Conservation (phyloP, 2,113 vertebrate species). For the Oncorhynchus clarkii region DNA sequence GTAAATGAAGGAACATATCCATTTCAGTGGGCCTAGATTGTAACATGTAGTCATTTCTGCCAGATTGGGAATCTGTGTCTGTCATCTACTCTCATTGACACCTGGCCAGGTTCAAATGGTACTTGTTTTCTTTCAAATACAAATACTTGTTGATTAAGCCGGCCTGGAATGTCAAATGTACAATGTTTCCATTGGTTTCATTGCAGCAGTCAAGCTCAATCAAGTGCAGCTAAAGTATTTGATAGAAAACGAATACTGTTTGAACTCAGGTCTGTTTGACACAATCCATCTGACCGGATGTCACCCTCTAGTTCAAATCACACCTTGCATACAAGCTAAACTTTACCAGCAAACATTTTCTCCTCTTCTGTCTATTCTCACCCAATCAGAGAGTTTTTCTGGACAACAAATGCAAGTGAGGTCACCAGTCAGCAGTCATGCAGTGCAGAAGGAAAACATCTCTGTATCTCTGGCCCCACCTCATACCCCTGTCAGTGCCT, state of each 20-base stretch:
- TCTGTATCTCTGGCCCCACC: conserved; percentile 66
- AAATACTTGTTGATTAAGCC: too few species aligned
- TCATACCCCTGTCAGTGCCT: conserved; percentile 78
- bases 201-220: too few species aligned
- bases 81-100: not conserved
- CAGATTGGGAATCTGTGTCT: not conserved
- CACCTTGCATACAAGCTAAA: too few species aligned
- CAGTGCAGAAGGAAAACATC: conserved; percentile 61
- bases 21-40: not conserved
- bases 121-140: too few species aligned
- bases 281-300: too few species aligned
- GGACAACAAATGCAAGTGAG: conserved; percentile 34
- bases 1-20: not conserved
- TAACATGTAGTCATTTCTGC: not conserved
- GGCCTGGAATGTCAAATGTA: too few species aligned
- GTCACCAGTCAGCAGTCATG: conserved; percentile 9
- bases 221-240: too few species aligned
- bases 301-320: too few species aligned
- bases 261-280: too few species aligned
- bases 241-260: too few species aligned
- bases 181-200: too few species aligned
- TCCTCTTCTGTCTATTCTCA: not conserved
- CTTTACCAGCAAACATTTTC: not conserved
- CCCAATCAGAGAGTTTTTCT: conserved; percentile 28
- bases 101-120: not conserved